phyloP scores from a whole-genome alignment of 2,888 invertebrate genomes.

The Homarus gammarus region DNA sequence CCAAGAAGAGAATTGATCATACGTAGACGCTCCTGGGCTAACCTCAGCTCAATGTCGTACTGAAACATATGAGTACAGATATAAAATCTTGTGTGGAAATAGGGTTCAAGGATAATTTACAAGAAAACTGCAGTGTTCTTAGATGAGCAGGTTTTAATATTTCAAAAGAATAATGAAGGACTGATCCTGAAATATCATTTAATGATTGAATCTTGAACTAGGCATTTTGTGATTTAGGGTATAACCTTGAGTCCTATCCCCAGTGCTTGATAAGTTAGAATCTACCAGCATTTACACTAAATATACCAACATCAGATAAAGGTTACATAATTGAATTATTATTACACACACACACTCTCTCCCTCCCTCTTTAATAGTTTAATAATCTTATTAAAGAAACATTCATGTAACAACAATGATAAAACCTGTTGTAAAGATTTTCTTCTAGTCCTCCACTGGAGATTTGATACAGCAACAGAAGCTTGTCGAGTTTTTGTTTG shows the following conservation, averaged over 20 bases:
- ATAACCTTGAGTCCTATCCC: too few relatives aligned
- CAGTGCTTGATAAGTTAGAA: too few relatives aligned
- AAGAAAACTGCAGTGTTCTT: neutral
- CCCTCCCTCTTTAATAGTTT: too few relatives aligned
- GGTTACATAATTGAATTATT: too few relatives aligned
- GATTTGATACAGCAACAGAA: slow-evolving; percentile 44
- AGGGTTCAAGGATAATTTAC: neutral
- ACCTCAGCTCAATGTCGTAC: slow-evolving; percentile 69
- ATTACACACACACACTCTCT: too few relatives aligned
- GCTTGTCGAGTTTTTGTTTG: slow-evolving; percentile 65
- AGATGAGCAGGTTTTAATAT: neutral
- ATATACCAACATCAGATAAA: too few relatives aligned
- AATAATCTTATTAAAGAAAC: too few relatives aligned
- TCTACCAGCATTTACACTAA: too few relatives aligned
- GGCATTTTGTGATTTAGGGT: too few relatives aligned
- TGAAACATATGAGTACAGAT: slow-evolving; percentile 21
- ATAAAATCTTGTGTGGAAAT: neutral
- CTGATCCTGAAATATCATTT: too few relatives aligned
- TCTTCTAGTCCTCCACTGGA: slow-evolving; percentile 47
- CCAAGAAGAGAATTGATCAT: slow-evolving; percentile 67
- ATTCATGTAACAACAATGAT: too few relatives aligned
- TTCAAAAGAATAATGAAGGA: neutral
- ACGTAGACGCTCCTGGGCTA: slow-evolving; percentile 67
- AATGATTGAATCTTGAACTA: too few relatives aligned
- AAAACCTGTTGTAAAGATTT: slow-evolving; percentile 46